phyloP scores from a whole-genome alignment of 2,797 vertebrate species.

The Melanotaenia pygmaea region DNA sequence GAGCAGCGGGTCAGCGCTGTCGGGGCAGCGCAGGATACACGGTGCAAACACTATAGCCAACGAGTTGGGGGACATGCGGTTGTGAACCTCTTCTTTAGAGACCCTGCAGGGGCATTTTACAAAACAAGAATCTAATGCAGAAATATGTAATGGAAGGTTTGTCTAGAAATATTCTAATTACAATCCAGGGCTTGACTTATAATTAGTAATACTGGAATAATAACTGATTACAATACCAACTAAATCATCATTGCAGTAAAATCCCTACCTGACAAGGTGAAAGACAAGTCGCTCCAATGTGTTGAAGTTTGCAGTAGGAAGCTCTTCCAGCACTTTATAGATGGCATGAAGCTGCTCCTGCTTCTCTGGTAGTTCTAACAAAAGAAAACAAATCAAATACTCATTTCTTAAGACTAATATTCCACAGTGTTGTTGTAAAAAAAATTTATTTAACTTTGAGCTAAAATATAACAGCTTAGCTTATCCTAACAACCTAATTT shows the following conservation, averaged over 20 bases:
- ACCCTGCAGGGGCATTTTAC: conserved; percentile 82
- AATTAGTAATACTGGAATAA: neutral
- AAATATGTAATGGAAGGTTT: neutral
- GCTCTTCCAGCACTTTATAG: conserved; percentile 91
- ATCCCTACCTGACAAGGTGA: conserved; percentile 91
- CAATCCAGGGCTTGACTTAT: neutral
- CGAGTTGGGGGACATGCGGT: conserved; percentile 96
- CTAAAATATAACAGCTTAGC: neutral
- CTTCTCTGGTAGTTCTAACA: conserved; percentile 92
- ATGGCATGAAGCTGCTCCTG: conserved; percentile 92
- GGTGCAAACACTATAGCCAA: conserved; percentile 97
- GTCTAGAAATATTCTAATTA: neutral
- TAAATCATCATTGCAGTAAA: neutral
- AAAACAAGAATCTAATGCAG: neutral
- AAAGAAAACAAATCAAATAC: neutral
- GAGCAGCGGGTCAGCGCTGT: conserved; percentile 91
- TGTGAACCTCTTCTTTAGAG: conserved; percentile 90
- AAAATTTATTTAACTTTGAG: neutral
- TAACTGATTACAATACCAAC: neutral
- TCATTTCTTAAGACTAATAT: neutral
- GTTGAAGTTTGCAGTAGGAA: conserved; percentile 89
- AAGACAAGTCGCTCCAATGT: conserved; percentile 94
- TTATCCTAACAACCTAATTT: neutral
- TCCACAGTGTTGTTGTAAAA: neutral
- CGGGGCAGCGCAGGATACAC: conserved; percentile 93